Conservation (phyloP, 2,113 vertebrate species). For the Rhadina sibilatrix region DNA sequence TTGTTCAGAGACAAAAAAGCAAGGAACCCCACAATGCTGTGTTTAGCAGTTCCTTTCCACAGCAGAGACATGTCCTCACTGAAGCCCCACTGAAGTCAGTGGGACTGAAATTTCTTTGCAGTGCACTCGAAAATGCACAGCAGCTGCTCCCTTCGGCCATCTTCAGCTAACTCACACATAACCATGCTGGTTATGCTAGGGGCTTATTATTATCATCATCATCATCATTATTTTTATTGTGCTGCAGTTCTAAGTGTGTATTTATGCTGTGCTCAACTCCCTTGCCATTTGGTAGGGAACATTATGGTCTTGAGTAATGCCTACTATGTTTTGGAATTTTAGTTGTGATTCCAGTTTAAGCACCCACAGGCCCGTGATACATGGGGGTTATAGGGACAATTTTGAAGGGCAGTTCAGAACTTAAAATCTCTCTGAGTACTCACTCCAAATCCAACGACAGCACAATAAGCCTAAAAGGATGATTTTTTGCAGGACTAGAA, state of each 20-base stretch:
- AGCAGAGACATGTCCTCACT: not conserved
- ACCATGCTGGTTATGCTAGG: not conserved
- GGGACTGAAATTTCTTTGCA: not conserved
- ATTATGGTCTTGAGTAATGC: not conserved
- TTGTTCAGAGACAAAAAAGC: not conserved
- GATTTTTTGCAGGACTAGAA: not conserved
- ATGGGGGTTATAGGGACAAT: not conserved
- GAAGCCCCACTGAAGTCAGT: constrained; percentile 1
- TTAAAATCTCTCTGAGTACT: not conserved
- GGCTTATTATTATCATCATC: not conserved
- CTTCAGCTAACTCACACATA: not conserved
- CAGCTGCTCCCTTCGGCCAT: not conserved
- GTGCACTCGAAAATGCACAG: not conserved
- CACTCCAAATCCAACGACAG: not conserved
- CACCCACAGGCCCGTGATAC: not conserved
- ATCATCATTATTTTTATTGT: not conserved
- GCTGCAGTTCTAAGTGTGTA: not conserved
- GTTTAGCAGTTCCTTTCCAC: constrained; percentile 5
- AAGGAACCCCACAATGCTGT: not conserved
- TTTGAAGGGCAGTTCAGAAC: not conserved
- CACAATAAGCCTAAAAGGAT: not conserved
- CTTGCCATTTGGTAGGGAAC: not conserved
- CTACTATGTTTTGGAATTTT: not conserved
- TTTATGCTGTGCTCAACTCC: not conserved
- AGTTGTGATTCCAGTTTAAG: not conserved